Percentiles rank a stretch among this genome's conserved stretches.
These are phyloP conservation scores for Kobus ellipsiprymnus DNA, from an alignment of 2,113 vertebrate species.

Conservation along the genomic window DNA sequence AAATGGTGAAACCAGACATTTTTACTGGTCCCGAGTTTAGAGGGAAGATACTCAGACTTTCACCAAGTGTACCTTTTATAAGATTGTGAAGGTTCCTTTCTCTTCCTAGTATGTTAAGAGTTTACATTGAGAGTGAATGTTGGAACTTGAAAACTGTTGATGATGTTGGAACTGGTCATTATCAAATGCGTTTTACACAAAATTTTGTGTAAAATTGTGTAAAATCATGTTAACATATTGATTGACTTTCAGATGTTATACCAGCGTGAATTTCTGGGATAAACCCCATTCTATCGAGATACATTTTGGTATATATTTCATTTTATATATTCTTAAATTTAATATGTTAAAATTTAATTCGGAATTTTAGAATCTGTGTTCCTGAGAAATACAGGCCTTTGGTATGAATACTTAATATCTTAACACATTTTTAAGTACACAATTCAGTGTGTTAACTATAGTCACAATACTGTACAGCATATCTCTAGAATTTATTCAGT, in stretches of 20 bases:
- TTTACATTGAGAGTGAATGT: neutral
- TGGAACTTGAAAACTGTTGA: neutral
- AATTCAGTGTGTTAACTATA: neutral
- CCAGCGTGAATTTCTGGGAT: neutral
- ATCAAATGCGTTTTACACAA: neutral
- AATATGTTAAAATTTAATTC: neutral
- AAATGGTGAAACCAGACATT: neutral
- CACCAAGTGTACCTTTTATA: neutral
- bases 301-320: neutral
- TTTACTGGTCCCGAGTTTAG: neutral
- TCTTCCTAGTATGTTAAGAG: neutral
- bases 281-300: neutral
- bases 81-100: neutral
- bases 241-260: neutral
- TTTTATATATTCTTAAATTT: neutral
- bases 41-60: neutral
- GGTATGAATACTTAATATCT: neutral
- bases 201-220: neutral
- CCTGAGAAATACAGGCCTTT: neutral
- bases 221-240: neutral
- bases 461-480: neutral
- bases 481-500: neutral
- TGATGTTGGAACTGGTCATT: neutral
- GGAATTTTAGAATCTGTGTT: neutral
- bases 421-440: neutral